Percentiles rank a stretch among this genome's conserved stretches.
Evolutionary conservation across 92 coral and sea anemone genomes (phyloP).

Genomic region (Galaxea fascicularis): DNA sequence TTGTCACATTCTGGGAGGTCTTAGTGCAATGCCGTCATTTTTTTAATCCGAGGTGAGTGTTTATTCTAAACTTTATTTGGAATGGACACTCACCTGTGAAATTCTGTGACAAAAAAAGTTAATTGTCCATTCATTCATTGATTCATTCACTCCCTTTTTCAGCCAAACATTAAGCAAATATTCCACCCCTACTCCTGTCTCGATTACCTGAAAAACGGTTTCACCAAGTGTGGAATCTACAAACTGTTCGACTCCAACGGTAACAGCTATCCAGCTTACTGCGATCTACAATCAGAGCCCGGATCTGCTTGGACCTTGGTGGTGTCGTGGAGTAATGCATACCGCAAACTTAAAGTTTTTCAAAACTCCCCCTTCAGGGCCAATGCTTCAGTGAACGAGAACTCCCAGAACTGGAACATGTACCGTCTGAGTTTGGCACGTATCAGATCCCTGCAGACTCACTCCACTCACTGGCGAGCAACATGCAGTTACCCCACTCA

Average conservation of each 20-base stretch:
- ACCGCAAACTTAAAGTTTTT: background rate
- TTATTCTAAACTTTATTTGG: too few relatives aligned
- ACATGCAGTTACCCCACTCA: conserved; percentile 22
- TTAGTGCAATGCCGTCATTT: too few relatives aligned
- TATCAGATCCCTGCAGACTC: conserved; percentile 3
- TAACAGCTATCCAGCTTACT: background rate
- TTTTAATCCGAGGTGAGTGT: too few relatives aligned
- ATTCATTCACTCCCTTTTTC: too few relatives aligned
- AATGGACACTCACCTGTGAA: too few relatives aligned
- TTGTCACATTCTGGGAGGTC: too few relatives aligned
- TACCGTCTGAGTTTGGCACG: conserved; percentile 24
- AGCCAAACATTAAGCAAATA: background rate
- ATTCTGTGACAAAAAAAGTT: too few relatives aligned
- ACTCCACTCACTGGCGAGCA: conserved; percentile 44
- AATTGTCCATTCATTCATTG: too few relatives aligned
- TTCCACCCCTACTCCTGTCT: background rate
- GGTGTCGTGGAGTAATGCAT: background rate
- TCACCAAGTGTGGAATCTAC: background rate
- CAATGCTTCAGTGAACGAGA: conserved; percentile 2
- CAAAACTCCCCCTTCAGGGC: background rate
- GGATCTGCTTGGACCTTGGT: background rate
- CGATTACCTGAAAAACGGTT: background rate
- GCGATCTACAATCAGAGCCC: background rate
- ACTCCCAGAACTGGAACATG: conserved; percentile 17
- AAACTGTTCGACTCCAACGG: background rate